Evolutionary conservation across 2,888 invertebrate species (phyloP).

Genomic region (Disparrhopalites patrizii): DNA sequence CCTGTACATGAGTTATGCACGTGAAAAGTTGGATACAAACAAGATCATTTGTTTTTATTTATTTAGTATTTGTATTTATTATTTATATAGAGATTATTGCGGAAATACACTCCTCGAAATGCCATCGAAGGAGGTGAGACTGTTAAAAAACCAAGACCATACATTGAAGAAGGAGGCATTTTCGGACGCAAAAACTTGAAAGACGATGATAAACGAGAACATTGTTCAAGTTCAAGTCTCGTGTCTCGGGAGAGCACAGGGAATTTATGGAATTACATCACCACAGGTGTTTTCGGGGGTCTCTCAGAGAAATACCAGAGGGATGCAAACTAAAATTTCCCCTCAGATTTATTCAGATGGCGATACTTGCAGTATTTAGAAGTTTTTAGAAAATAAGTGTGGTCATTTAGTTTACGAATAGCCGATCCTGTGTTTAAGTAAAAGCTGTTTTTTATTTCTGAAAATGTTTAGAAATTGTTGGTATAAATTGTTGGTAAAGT

Average conservation of each 20-base stretch:
- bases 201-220: background rate
- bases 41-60: background rate
- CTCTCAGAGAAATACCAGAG: too few species aligned
- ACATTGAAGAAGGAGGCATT: constrained; percentile 9
- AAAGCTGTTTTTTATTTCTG: too few species aligned
- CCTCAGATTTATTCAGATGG: too few species aligned
- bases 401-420: too few species aligned
- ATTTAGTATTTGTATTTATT: background rate
- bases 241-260: background rate
- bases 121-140: background rate
- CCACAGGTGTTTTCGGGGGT: background rate
- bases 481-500: too few species aligned
- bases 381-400: too few species aligned
- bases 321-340: too few species aligned
- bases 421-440: too few species aligned
- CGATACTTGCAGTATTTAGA: too few species aligned
- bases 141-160: background rate
- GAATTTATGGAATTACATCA: constrained; percentile 7
- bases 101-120: background rate
- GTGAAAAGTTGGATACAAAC: too few species aligned
- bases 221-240: background rate
- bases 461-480: too few species aligned
- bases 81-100: background rate
- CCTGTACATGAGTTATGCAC: too few species aligned
- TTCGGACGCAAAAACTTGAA: constrained; percentile 1